A percentile compares a stretch with the other conserved stretches of the same genome.
Evolutionary conservation across 1,140 invertebrate species (phyloP).

Genomic region (Vollenhovia emeryi): DNA sequence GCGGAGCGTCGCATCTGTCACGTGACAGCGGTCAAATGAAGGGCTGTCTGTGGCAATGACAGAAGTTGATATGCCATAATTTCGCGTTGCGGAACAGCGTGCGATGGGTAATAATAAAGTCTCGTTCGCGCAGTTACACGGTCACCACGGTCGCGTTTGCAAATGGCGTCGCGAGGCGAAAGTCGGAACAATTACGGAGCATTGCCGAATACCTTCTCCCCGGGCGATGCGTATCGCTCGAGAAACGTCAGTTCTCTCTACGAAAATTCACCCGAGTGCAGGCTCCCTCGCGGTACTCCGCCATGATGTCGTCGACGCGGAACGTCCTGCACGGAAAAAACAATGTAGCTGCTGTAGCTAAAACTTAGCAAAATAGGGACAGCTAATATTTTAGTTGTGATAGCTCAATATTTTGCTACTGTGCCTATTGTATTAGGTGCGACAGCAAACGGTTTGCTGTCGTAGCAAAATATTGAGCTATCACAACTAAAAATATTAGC

Average conservation of each 20-base stretch:
- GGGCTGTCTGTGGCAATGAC: slow-evolving; percentile 39
- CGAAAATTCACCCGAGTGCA: neutral
- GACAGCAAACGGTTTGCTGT: no score
- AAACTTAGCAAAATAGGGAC: no score
- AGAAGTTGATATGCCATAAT: slow-evolving; percentile 63
- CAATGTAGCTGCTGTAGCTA: no score
- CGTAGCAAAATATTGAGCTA: no score
- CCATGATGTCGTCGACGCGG: neutral
- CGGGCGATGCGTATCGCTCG: neutral
- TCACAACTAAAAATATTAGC: no score
- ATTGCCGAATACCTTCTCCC: neutral
- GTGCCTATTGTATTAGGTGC: no score
- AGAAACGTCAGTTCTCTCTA: neutral
- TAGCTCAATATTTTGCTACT: no score
- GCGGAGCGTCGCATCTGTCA: slow-evolving; percentile 58
- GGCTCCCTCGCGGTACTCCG: no score
- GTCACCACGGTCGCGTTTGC: neutral
- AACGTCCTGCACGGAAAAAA: no score
- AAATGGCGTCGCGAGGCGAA: slow-evolving; percentile 35
- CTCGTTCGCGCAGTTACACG: slow-evolving; percentile 3
- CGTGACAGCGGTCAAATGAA: slow-evolving; percentile 42
- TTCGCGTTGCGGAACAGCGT: slow-evolving; percentile 36
- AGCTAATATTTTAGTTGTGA: no score
- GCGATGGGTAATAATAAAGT: slow-evolving; percentile 41
- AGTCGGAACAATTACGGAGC: slow-evolving; percentile 23